phyloP scores from a whole-genome alignment of 2,888 invertebrate species.

The Creontiades dilutus region DNA sequence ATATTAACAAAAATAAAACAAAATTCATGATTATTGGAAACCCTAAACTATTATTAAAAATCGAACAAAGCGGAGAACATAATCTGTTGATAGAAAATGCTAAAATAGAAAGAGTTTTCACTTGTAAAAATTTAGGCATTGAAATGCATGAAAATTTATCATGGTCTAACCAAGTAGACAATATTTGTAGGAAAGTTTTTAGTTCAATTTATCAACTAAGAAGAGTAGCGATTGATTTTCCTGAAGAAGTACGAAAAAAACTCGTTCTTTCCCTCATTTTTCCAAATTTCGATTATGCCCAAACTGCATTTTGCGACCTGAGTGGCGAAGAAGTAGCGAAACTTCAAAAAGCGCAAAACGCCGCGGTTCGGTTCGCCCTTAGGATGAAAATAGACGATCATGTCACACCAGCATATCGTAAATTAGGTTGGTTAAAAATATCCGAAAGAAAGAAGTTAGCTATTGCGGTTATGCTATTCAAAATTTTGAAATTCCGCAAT shows the following conservation, averaged over 20 bases:
- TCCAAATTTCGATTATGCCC: conserved; percentile 39
- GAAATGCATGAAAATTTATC: background rate
- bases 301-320: conserved; percentile 24
- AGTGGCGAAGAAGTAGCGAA: background rate
- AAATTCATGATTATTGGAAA: background rate
- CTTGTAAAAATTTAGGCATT: background rate
- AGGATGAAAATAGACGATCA: background rate
- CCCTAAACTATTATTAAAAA: background rate
- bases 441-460: background rate
- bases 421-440: background rate
- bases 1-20: background rate
- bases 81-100: background rate
- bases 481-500: conserved; percentile 3
- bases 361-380: conserved; percentile 19
- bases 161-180: background rate
- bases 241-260: background rate
- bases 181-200: conserved; percentile 16
- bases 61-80: background rate
- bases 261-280: conserved; percentile 31
- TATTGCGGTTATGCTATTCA: conserved; percentile 17
- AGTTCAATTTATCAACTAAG: conserved; percentile 21
- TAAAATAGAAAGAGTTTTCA: background rate
- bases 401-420: background rate
- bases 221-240: conserved; percentile 24
- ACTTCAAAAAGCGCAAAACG: conserved; percentile 49